Conservation (phyloP, 1,140 invertebrate species). For the Glomeris maerens region DNA sequence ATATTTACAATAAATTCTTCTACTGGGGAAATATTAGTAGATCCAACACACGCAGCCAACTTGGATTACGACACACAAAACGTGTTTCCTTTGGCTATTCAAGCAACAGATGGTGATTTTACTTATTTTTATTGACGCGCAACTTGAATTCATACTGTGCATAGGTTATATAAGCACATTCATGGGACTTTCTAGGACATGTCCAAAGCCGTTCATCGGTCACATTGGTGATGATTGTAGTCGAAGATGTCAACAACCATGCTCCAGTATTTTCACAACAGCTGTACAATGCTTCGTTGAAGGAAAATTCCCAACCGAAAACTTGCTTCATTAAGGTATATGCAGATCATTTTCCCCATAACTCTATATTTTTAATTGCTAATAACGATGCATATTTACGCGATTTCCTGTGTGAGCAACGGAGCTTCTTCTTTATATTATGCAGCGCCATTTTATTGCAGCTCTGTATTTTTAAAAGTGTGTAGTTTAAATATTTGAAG, state of each 20-base stretch:
- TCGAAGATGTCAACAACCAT: slow-evolving; percentile 25
- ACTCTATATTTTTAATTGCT: background rate
- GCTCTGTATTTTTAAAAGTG: too few relatives aligned
- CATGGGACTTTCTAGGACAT: slow-evolving; percentile 16
- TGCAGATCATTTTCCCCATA: background rate
- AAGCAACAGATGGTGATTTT: slow-evolving; percentile 23
- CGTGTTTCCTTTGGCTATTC: slow-evolving; percentile 21
- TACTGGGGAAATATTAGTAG: slow-evolving; percentile 22
- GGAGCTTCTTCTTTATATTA: too few relatives aligned
- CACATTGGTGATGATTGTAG: slow-evolving; percentile 24
- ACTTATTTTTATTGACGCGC: background rate
- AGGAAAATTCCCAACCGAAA: slow-evolving; percentile 21
- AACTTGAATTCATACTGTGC: background rate
- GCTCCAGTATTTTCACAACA: slow-evolving; percentile 22
- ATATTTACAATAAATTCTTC: slow-evolving; percentile 23
- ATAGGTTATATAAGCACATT: background rate
- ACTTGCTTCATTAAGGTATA: slow-evolving; percentile 23
- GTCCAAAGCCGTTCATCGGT: slow-evolving; percentile 19
- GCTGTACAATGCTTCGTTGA: slow-evolving; percentile 20
- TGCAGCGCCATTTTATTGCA: too few relatives aligned
- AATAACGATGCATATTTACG: too few relatives aligned
- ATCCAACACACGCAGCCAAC: slow-evolving; percentile 13
- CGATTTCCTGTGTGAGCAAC: too few relatives aligned
- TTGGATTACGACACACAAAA: slow-evolving; percentile 24
- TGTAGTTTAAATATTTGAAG: background rate